Evolutionary conservation across 2,888 invertebrate species (phyloP), one percentile per base, ranked within the genome.

Genomic region (Amorpha juglandis): DNA sequence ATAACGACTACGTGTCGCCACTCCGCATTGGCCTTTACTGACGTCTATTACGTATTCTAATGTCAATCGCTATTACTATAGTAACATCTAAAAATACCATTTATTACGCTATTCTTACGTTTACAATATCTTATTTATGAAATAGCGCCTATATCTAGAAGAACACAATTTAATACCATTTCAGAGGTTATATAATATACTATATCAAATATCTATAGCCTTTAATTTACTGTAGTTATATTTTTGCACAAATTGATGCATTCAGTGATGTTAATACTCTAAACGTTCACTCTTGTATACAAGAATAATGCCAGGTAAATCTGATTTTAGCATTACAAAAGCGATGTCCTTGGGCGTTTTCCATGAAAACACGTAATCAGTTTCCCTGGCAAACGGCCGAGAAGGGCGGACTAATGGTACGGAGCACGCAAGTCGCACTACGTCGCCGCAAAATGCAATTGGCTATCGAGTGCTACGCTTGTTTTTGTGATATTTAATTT

Each of bases 1-100:
- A 88, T 88, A 88, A 88, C n/a, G 88, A 83, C 82, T 83, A 85
- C 82, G 82, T 88, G 88, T 88, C 88, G 86, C 87, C 86, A 87
- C 84, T 83, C 81, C 76, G 75, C 76, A 74, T 79, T 82, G 82
- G 78, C 80, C 82, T 74, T 73, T 74, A 76, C 63, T 53, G 68
- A 72, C 51, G 12, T 51, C 27, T 69, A 82, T 79, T 81, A 80
- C 75, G 78, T 83, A 66, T 69, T 51, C 21, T 67, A 67, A 68
- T 38, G 64, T 42, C 50, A 71, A 68, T 58, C 12, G 58, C 58
- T 16, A 42, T 58, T 58, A 38, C 58, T 42, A 58, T 58, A n/a
- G n/a, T n/a, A n/a, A n/a, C n/a, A n/a, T 19, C 42, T 58, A 42
- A 38, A 1, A 16, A 52, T 27, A 27, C 27, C 38, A 38, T 38